These are phyloP conservation scores for Schlechtendalia chinensis DNA, from an alignment of 1,140 invertebrate genomes.

Conservation along the genomic window DNA sequence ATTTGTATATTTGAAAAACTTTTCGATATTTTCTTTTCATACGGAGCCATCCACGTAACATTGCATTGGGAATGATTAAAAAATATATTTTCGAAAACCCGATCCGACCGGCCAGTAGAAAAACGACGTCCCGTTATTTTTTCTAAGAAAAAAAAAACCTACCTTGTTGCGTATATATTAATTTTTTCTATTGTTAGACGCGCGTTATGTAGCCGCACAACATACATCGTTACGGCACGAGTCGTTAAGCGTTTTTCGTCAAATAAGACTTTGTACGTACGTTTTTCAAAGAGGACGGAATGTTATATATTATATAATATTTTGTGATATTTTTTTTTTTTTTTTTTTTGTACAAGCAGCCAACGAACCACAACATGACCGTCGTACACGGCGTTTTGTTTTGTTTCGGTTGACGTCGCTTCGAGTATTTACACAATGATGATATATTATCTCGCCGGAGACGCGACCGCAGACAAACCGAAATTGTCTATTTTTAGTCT, in stretches of 20 bases:
- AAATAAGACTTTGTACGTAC: no score
- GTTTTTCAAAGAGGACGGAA: background rate
- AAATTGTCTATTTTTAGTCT: background rate
- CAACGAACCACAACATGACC: background rate
- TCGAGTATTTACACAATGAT: background rate
- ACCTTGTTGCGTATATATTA: background rate
- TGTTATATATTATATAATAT: no score
- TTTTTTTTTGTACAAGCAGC: background rate
- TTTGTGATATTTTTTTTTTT: background rate
- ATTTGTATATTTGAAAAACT: background rate
- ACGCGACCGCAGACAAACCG: background rate
- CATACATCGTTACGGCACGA: no score
- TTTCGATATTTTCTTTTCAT: slow-evolving; percentile 26
- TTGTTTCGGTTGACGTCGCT: background rate
- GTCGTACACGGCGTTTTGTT: background rate
- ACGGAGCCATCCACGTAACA: background rate
- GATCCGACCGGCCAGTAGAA: background rate
- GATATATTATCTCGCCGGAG: background rate
- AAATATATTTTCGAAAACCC: background rate
- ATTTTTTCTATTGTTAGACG: background rate
- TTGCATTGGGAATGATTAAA: background rate
- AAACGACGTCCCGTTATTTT: background rate
- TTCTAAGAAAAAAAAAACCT: background rate
- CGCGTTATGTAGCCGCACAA: no score
- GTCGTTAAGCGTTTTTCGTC: no score